A percentile compares a stretch with the other conserved stretches of the same genome.
Evolutionary conservation across 2,797 vertebrate genomes (phyloP).

Genomic region (Prunella strophiata): DNA sequence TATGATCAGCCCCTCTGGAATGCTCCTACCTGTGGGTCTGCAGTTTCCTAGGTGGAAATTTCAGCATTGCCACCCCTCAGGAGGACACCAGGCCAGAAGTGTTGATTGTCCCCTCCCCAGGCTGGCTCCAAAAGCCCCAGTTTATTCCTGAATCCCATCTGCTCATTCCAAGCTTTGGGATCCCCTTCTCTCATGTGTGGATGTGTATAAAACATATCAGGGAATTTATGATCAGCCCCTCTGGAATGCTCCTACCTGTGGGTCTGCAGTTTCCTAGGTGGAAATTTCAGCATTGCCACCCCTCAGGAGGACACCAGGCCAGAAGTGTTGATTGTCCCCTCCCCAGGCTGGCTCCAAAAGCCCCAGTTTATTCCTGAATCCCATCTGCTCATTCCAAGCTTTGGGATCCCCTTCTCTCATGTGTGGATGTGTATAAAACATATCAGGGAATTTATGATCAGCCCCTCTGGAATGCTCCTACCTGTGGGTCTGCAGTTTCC

Average conservation of each 20-base stretch:
- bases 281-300: neutral
- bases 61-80: too few species aligned
- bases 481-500: neutral
- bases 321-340: slow-evolving; percentile 81
- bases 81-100: slow-evolving; percentile 72
- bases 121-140: slow-evolving; percentile 71
- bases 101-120: slow-evolving; percentile 81
- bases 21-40: too few species aligned
- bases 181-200: neutral
- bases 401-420: slow-evolving; percentile 69
- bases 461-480: too few species aligned
- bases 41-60: too few species aligned
- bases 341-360: slow-evolving; percentile 76
- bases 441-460: neutral
- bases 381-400: slow-evolving; percentile 82
- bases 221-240: neutral
- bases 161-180: slow-evolving; percentile 81
- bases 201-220: accelerated
- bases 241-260: accelerated
- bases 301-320: neutral
- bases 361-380: slow-evolving; percentile 56
- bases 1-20: too few species aligned
- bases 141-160: slow-evolving; percentile 73
- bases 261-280: neutral
- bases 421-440: neutral